These are phyloP conservation scores for Sclerodermus sp. DNA, from an alignment of 2,888 invertebrate species.

Conservation along the genomic window DNA sequence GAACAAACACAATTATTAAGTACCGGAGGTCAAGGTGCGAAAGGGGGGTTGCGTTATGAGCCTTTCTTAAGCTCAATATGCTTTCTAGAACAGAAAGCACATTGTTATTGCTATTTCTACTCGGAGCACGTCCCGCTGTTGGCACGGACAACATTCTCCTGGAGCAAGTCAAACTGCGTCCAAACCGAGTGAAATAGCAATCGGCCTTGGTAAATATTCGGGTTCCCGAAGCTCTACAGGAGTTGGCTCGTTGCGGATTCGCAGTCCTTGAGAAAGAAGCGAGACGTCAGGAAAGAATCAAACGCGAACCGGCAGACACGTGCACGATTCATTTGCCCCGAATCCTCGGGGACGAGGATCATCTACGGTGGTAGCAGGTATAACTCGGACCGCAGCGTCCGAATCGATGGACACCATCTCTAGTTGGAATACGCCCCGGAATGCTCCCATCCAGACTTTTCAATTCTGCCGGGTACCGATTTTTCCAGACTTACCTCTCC, in stretches of 20 bases:
- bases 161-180: background rate
- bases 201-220: constrained; percentile 1
- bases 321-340: background rate
- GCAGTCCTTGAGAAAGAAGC: background rate
- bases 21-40: background rate
- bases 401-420: no score
- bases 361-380: no score
- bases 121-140: background rate
- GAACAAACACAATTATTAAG: no score
- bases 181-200: background rate
- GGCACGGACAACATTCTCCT: background rate
- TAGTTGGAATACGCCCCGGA: no score
- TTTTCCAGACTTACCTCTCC: no score
- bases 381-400: no score
- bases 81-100: background rate
- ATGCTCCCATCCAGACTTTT: no score
- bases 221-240: background rate
- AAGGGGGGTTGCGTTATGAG: no score
- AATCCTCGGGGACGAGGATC: background rate
- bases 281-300: background rate
- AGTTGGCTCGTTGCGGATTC: background rate
- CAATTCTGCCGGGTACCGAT: no score
- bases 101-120: background rate
- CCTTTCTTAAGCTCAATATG: no score
- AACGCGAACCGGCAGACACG: background rate